These are phyloP conservation scores for Albula goreensis DNA, from an alignment of 2,113 vertebrate species.

Conservation along the genomic window DNA sequence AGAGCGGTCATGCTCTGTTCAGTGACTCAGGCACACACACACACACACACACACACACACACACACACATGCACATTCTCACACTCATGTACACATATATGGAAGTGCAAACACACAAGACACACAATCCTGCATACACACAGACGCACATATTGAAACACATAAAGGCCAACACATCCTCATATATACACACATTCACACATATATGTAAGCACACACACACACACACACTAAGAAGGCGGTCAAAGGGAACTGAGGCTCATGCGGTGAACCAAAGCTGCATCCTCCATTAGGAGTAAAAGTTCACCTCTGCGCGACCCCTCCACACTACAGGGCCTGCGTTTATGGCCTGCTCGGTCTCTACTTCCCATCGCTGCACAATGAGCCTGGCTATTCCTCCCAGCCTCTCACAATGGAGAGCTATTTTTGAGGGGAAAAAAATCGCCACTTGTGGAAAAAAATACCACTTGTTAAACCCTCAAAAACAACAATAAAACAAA, in stretches of 20 bases:
- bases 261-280: constrained; percentile 40
- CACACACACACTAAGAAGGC: background rate
- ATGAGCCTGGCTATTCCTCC: constrained; percentile 67
- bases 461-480: constrained; percentile 39
- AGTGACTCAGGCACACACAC: background rate
- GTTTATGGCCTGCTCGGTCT: constrained; percentile 69
- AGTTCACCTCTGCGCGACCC: constrained; percentile 72
- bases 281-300: constrained; percentile 54
- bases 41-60: constrained; percentile 21
- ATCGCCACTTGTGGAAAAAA: constrained; percentile 51
- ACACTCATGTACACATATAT: too few species aligned
- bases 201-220: too few species aligned
- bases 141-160: background rate
- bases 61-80: background rate
- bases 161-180: constrained; percentile 11
- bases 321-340: constrained; percentile 60
- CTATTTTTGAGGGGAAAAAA: constrained; percentile 66
- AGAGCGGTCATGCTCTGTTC: background rate
- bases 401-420: constrained; percentile 61
- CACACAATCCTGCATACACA: background rate
- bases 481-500: constrained; percentile 32
- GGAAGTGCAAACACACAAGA: too few species aligned
- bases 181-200: background rate
- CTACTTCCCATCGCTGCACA: constrained; percentile 68
- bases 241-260: constrained; percentile 28